These are phyloP conservation scores for Eurosta solidaginis DNA, from an alignment of 1,140 invertebrate genomes.

Conservation along the genomic window DNA sequence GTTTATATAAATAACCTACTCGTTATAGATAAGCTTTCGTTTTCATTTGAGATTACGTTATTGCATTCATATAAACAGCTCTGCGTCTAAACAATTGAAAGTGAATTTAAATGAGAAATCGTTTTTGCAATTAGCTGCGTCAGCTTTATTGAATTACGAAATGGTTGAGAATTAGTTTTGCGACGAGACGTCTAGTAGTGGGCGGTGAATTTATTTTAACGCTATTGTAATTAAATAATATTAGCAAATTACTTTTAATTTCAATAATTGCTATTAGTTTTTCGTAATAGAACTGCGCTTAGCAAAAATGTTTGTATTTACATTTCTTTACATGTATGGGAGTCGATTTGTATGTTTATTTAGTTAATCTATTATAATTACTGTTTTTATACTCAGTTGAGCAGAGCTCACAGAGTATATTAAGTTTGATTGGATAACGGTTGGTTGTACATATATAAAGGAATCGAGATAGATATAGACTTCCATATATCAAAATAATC, in stretches of 20 bases:
- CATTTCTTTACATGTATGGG: background rate
- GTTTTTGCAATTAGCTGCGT: background rate
- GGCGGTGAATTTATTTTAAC: background rate
- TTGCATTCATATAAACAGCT: background rate
- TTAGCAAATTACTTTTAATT: background rate
- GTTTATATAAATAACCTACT: too few species aligned
- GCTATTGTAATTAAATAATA: background rate
- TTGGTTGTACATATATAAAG: too few species aligned
- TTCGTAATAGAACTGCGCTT: background rate
- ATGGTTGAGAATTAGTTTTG: background rate
- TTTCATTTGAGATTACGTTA: background rate
- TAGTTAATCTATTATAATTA: too few species aligned
- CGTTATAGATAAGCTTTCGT: background rate
- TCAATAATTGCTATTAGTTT: background rate
- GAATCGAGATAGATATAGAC: too few species aligned
- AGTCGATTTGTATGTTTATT: background rate
- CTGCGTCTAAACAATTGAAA: background rate
- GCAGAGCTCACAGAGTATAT: too few species aligned
- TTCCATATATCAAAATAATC: too few species aligned
- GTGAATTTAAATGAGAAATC: conserved; percentile 11
- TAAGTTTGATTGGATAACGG: too few species aligned
- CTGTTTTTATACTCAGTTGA: too few species aligned
- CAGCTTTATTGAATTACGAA: background rate
- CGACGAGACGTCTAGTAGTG: background rate
- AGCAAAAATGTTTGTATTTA: background rate